phyloP scores from a whole-genome alignment of 2,797 vertebrate species.

The Sebastes iracundus region DNA sequence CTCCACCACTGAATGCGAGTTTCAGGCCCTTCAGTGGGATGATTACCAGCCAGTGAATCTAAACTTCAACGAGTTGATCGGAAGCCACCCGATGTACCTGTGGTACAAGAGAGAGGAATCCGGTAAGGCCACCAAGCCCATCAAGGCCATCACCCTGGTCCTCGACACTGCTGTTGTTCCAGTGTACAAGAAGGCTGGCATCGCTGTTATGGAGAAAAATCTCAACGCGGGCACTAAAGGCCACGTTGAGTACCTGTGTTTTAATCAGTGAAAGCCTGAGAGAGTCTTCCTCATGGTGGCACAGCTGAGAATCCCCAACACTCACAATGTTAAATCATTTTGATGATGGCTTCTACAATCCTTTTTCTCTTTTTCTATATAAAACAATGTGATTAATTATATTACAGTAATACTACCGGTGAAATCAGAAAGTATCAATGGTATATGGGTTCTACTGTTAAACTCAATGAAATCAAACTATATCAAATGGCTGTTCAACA shows the following conservation, averaged over 20 bases:
- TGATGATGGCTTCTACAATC: background rate
- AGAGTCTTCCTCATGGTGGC: background rate
- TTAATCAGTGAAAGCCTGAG: background rate
- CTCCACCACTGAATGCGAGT: too few species aligned
- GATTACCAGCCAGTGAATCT: too few species aligned
- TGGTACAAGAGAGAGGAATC: too few species aligned
- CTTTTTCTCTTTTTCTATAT: background rate
- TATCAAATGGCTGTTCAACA: background rate
- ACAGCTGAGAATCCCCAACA: background rate
- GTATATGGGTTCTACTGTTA: background rate
- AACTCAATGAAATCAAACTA: background rate
- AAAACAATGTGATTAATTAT: background rate
- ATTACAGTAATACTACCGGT: background rate
- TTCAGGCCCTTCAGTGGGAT: too few species aligned
- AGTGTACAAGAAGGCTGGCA: background rate
- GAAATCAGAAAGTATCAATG: background rate
- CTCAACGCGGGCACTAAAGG: background rate
- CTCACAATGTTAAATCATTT: background rate
- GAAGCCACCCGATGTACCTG: too few species aligned
- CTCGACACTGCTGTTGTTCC: background rate
- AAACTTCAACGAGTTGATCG: too few species aligned
- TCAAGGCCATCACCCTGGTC: background rate
- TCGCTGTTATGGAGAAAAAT: background rate
- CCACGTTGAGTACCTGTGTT: background rate
- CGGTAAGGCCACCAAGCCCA: too few species aligned